A percentile compares a stretch with the other conserved stretches of the same genome.
Conservation (phyloP, 2,113 vertebrate genomes). For the Protobothrops flavoviridis region DNA sequence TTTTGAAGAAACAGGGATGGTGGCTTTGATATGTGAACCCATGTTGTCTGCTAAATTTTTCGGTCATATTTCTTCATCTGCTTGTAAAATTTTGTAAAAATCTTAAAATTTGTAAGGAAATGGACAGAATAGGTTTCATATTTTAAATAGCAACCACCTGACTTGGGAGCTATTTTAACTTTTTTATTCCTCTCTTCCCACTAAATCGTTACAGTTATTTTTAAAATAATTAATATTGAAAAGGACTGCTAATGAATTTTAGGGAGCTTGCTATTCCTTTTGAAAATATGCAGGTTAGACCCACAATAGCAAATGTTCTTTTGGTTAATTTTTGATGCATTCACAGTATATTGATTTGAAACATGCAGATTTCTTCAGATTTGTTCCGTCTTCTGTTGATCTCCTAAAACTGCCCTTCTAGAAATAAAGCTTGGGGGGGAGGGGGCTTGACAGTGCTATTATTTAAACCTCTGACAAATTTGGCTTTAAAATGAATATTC, state of each 20-base stretch:
- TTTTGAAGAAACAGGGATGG: background rate
- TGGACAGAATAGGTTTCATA: background rate
- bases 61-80: background rate
- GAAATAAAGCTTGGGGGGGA: background rate
- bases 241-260: background rate
- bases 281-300: background rate
- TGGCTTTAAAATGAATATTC: conserved; percentile 26
- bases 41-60: background rate
- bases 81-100: too few species aligned
- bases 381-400: conserved; percentile 4
- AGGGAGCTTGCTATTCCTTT: background rate
- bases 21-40: background rate
- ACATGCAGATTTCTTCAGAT: background rate
- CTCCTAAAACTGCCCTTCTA: conserved; percentile 19
- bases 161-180: background rate
- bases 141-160: background rate
- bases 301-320: background rate
- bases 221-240: conserved; percentile 7
- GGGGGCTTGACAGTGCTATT: conserved; percentile 16
- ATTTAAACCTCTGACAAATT: conserved; percentile 26
- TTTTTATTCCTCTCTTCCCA: background rate
- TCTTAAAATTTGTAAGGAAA: background rate
- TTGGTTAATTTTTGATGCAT: background rate
- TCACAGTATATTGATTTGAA: background rate
- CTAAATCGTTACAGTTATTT: background rate